Evolutionary conservation across 2,888 invertebrate species (phyloP).

Genomic region (Hypomecis punctinalis): DNA sequence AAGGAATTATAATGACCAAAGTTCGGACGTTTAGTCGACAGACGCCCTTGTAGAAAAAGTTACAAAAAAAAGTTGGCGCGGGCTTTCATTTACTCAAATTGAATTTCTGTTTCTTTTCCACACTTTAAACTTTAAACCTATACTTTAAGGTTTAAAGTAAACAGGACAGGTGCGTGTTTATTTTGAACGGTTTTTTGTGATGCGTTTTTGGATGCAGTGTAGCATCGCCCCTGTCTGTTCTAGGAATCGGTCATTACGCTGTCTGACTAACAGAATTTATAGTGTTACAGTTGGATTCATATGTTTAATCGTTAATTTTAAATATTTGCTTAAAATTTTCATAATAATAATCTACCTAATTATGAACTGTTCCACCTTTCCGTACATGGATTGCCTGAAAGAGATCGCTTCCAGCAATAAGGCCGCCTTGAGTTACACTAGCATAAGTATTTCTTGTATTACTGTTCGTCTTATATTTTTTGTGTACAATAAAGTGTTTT

Average conservation of each 20-base stretch:
- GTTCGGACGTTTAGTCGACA: conserved; percentile 44
- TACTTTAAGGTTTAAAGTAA: conserved; percentile 6
- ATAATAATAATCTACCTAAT: no score
- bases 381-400: no score
- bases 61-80: conserved; percentile 56
- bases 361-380: no score
- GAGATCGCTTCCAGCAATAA: no score
- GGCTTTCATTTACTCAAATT: conserved; percentile 39
- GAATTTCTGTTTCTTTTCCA: conserved; percentile 10
- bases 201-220: conserved; percentile 56
- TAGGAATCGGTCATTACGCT: conserved; percentile 69
- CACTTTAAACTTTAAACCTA: conserved; percentile 34
- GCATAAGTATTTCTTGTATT: no score
- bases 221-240: conserved; percentile 56
- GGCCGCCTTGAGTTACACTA: no score
- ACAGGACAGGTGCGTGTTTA: conserved; percentile 24
- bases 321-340: neutral
- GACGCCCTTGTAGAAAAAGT: conserved; percentile 55
- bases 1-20: conserved; percentile 39
- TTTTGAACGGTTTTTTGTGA: conserved; percentile 46
- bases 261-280: conserved; percentile 29
- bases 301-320: conserved; percentile 43
- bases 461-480: no score
- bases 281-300: conserved; percentile 34
- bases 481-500: no score